Conservation (phyloP, 2,797 vertebrate species). For the Garrulus glandarius region DNA sequence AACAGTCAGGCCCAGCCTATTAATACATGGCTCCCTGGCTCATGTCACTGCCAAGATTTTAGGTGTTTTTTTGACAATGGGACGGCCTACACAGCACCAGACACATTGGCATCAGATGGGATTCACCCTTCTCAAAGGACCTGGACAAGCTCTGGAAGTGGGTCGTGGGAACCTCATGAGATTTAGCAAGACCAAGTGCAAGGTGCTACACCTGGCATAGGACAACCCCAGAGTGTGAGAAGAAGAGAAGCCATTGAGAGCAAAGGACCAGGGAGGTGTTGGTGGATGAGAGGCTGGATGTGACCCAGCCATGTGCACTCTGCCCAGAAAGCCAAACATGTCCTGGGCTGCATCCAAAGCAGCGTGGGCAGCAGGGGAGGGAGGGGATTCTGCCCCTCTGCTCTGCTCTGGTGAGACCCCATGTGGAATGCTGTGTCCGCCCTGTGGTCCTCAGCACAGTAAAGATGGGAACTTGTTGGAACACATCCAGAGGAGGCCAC, state of each 20-base stretch:
- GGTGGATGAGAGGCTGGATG: not conserved
- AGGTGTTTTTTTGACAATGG: not conserved
- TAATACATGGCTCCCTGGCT: not conserved
- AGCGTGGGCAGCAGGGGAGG: rapidly evolving
- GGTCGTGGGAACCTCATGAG: not conserved
- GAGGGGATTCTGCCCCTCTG: not conserved
- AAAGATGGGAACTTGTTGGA: no score
- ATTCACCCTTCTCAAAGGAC: not conserved
- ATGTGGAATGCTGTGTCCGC: no score
- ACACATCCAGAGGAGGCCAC: not conserved
- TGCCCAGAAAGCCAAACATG: rapidly evolving
- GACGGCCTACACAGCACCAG: not conserved
- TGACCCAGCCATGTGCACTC: not conserved
- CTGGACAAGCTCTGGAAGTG: not conserved
- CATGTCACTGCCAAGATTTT: not conserved
- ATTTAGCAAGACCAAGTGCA: not conserved
- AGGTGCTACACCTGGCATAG: not conserved
- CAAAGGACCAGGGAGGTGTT: not conserved
- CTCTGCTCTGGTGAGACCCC: not conserved
- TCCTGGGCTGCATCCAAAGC: not conserved
- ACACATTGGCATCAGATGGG: not conserved
- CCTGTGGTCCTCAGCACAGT: not conserved
- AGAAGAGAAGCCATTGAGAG: not conserved
- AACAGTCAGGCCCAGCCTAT: not conserved
- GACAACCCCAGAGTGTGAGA: not conserved